phyloP scores from a whole-genome alignment of 1,140 invertebrate species.

The Drosophila obscura region DNA sequence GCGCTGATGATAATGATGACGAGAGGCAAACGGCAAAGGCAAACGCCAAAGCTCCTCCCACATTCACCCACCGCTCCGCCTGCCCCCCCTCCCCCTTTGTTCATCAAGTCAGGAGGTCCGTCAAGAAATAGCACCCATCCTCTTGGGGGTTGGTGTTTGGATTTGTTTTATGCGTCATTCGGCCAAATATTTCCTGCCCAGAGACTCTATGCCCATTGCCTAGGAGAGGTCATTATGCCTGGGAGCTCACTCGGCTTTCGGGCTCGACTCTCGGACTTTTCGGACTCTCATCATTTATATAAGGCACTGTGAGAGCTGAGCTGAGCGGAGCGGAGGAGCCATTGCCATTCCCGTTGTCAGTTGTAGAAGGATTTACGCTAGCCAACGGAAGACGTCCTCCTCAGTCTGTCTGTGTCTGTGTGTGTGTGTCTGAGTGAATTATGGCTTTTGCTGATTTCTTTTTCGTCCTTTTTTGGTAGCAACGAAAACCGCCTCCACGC shows the following conservation, averaged over 20 bases:
- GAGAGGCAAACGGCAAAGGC: slow-evolving; percentile 18
- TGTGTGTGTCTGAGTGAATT: slow-evolving; percentile 73
- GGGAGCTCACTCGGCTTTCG: slow-evolving; percentile 3
- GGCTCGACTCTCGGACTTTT: slow-evolving; percentile 27
- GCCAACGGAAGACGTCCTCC: slow-evolving; percentile 32
- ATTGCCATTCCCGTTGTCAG: slow-evolving; percentile 73
- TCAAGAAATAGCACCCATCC: slow-evolving; percentile 58
- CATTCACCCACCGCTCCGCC: neutral
- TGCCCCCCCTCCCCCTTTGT: slow-evolving; percentile 16
- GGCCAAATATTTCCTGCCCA: slow-evolving; percentile 71
- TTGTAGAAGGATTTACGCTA: slow-evolving; percentile 76
- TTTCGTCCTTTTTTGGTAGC: slow-evolving; percentile 64
- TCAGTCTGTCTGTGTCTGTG: slow-evolving; percentile 18
- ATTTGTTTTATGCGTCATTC: slow-evolving; percentile 78
- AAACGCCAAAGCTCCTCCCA: neutral
- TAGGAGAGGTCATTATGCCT: slow-evolving; percentile 68
- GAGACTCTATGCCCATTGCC: slow-evolving; percentile 28
- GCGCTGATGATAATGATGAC: slow-evolving; percentile 65
- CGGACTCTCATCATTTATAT: slow-evolving; percentile 80
- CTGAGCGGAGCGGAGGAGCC: neutral
- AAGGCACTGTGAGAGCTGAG: slow-evolving; percentile 53
- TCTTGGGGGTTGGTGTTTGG: slow-evolving; percentile 36
- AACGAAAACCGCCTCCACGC: neutral
- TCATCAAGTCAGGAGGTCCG: slow-evolving; percentile 64
- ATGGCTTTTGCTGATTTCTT: slow-evolving; percentile 76